Evolutionary conservation across 2,888 invertebrate genomes (phyloP), one percentile per base, ranked within the genome.

Genomic region (Sinotaia quadrata): DNA sequence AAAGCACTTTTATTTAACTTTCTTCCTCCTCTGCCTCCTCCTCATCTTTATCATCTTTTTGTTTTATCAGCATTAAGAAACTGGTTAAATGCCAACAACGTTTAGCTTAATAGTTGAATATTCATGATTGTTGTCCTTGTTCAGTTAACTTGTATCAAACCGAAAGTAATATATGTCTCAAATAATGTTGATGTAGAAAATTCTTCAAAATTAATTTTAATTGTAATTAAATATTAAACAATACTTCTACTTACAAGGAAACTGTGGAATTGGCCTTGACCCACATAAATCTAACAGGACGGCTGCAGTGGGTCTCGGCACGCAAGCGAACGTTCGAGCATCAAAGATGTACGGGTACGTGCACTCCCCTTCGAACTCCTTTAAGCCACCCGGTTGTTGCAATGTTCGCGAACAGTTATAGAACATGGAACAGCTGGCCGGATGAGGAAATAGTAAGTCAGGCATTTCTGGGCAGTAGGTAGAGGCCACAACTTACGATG

Each of bases 331-430:
- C 10, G 78, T 75, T 29, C 60, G 62, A 4, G 56, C 54, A 47
- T 77, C 77, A 60, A 79, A 83, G 29, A 81, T 72, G 31, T 79
- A 71, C 0, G 81, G 80, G 63, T 79, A 78, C 15, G 78, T 76
- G 60, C 83, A 83, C 58, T 83, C 83, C 0, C 68, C 71, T 49
- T 78, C 78, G 62, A 78, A 79, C 21, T 69, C 65, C 18, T 58
- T 68, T n/a, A 81, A 72, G 15, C 18, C 8, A 33, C 78, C 78
- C 4, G 72, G 69, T 21, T 69, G 59, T 15, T 71, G 65, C 4
- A 24, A 36, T 2, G 56, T 62, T 54, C 69, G 68, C 52, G 73
- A 76, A 56, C 82, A 82, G 72, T 81, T 77, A 67, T 73, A 81
- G 62, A 71, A 80, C 8, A 78, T 65, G 27, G 82, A 78, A 62